Base-by-base conservation (phyloP, 2,113 vertebrate genomes). In the Laterallus jamaicensis region DNA sequence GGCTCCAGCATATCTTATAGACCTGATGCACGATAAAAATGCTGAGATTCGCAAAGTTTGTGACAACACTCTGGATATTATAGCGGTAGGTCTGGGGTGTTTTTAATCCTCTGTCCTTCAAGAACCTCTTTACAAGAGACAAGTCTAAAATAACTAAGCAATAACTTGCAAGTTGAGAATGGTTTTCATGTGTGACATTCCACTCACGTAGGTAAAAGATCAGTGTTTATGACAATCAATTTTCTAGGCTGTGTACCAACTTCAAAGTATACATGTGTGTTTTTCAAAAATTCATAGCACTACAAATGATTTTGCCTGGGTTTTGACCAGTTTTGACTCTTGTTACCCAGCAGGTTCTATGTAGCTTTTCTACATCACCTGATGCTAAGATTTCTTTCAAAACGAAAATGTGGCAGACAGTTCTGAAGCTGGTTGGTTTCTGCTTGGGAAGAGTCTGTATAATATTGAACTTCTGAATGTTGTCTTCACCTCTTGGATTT, bases 11-110 rank as follows among this genome's bases (percentile, higher is more conserved):
- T 99, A 99, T 93, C 98, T 99, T 40, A 99, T 99, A 81, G 99
- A 99, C 86, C 97, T 99, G 95, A 99, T 99, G 99, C 99, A 99
- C 8, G 99, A 99, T 96, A 99, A 99, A 97, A 99, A 99, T 31
- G 97, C 98, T 4, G 99, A 99, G 97, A 99, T 99, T 55, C 98
- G 99, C 35, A 99, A 99, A 97, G 99, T 99, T 82, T 99, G 99
- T 92, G 99, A 99, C 97, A 99, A 99, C 97, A 99, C 99, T 2
- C 97, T 99, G 76, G 99, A 99, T 79, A 99, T 99, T 58, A 99
- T 99, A 59, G 99, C 99, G 78, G 99, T 99, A 96, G 97, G 99
- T 98, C n/a, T 79, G 64, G 44, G 44, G 68, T 24, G 32, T 20
- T 19, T 2, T 22, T 49, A 49, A 73, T 92, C 59, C 37, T 73